These are phyloP conservation scores for Herpailurus yagouaroundi DNA, from an alignment of 2,113 vertebrate species.

Conservation along the genomic window DNA sequence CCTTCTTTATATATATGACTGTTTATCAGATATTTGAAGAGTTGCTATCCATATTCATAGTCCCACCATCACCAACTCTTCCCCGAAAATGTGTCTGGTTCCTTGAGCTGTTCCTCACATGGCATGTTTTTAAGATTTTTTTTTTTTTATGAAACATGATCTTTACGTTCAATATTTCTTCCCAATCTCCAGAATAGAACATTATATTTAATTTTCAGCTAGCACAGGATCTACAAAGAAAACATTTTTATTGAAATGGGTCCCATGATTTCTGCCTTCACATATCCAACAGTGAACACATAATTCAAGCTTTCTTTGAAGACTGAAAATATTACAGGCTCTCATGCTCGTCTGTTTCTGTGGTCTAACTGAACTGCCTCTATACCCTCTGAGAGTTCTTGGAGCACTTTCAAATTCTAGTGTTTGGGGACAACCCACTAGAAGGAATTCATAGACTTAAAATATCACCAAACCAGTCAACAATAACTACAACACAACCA, in stretches of 20 bases:
- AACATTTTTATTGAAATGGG: background rate
- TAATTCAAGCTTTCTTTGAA: background rate
- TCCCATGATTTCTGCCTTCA: background rate
- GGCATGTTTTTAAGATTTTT: background rate
- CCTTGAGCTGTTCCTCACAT: background rate
- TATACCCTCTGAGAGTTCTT: background rate
- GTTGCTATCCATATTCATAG: background rate
- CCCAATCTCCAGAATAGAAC: background rate
- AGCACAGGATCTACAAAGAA: background rate
- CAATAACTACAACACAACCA: background rate
- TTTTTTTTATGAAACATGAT: background rate
- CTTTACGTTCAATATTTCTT: constrained; percentile 38
- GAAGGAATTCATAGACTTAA: constrained; percentile 44
- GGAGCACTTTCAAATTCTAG: background rate
- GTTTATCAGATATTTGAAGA: background rate
- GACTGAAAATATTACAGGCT: background rate
- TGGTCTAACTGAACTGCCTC: background rate
- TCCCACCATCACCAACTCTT: background rate
- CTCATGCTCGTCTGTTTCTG: background rate
- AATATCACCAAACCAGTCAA: constrained; percentile 26
- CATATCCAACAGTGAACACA: background rate
- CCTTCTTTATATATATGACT: background rate
- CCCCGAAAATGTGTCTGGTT: background rate
- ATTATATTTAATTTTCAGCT: constrained; percentile 1
- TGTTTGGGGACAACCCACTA: background rate